Percentiles rank a stretch among this genome's conserved stretches.
Conservation (phyloP, 2,797 vertebrate genomes). For the Ctenopoma multispine region DNA sequence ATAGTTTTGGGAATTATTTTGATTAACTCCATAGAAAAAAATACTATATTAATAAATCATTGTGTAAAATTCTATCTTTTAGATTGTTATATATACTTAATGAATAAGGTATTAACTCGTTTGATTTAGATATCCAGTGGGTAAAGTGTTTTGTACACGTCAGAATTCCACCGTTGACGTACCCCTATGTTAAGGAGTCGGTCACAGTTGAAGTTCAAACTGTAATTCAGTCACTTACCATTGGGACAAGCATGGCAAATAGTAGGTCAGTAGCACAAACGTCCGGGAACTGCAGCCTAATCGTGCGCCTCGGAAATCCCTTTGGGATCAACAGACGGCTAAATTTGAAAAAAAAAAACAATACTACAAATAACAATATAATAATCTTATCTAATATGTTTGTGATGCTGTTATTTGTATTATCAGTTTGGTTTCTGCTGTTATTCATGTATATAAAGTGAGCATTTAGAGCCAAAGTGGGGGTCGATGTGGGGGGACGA, state of each 20-base stretch:
- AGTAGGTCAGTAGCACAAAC: constrained; percentile 69
- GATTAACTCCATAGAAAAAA: not conserved
- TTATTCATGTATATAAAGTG: constrained; percentile 3
- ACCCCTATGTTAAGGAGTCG: not conserved
- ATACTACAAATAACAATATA: not conserved
- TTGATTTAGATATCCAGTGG: not conserved
- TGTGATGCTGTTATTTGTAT: too few relatives aligned
- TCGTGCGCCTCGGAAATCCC: not conserved
- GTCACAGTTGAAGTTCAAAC: constrained; percentile 45
- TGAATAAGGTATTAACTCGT: too few relatives aligned
- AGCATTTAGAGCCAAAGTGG: not conserved
- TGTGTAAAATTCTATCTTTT: not conserved
- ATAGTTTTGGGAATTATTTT: not conserved
- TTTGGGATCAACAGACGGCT: not conserved
- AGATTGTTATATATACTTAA: too few relatives aligned
- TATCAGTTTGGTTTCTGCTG: not conserved
- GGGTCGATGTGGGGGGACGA: not conserved
- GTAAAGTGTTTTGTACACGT: not conserved
- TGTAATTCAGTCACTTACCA: constrained; percentile 60
- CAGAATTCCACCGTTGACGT: not conserved
- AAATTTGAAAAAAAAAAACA: fast-evolving
- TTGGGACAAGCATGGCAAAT: constrained; percentile 40
- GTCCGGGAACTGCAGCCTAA: constrained; percentile 17
- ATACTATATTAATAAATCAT: too few relatives aligned
- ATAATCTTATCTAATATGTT: not conserved